Conservation (phyloP, 2,797 vertebrate species). For the Chaunax sp. region DNA sequence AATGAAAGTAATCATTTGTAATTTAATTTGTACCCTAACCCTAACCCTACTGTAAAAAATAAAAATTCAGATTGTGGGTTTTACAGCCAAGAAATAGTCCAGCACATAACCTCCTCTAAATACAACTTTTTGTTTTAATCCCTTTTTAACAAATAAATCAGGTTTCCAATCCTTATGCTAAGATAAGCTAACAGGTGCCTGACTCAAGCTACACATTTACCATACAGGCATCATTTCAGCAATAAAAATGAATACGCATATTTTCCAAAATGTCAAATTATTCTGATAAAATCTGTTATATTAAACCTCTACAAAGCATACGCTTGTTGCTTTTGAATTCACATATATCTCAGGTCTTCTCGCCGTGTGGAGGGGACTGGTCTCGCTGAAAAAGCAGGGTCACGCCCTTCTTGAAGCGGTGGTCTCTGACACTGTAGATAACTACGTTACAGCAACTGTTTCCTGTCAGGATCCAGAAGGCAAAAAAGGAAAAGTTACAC, state of each 20-base stretch:
- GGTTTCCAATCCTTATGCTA: background rate
- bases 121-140: background rate
- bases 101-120: background rate
- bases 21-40: too few species aligned
- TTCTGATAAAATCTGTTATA: too few species aligned
- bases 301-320: too few species aligned
- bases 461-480: constrained; percentile 89
- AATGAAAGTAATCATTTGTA: too few species aligned
- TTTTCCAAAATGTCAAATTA: too few species aligned
- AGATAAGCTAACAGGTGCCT: background rate
- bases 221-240: background rate
- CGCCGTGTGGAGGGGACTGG: constrained; percentile 62
- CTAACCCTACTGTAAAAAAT: too few species aligned
- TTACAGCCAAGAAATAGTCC: background rate
- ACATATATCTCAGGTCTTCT: constrained; percentile 68
- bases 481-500: constrained; percentile 89
- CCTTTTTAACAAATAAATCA: background rate
- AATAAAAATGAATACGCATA: too few species aligned
- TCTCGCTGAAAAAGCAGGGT: constrained; percentile 83
- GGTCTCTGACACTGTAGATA: constrained; percentile 87
- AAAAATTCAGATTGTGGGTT: too few species aligned
- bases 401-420: constrained; percentile 86
- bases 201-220: background rate
- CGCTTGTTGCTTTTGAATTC: background rate
- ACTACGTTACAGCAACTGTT: constrained; percentile 91